These are phyloP conservation scores for Bombyx mori DNA, from an alignment of 1,140 invertebrate genomes.

Conservation along the genomic window DNA sequence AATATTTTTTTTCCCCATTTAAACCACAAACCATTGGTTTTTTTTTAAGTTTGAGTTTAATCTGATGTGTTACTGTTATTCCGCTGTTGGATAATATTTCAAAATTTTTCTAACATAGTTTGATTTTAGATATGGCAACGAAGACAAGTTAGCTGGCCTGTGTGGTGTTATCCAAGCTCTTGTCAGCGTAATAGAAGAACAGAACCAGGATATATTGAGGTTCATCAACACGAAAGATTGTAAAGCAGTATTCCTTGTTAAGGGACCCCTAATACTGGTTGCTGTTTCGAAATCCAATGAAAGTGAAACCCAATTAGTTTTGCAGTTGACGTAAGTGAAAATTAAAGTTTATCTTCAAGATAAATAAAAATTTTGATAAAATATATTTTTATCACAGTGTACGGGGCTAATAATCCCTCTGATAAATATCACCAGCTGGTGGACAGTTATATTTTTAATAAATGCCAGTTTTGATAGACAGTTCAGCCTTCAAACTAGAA, in stretches of 20 bases:
- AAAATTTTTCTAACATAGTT: not conserved
- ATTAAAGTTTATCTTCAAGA: not conserved
- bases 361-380: no score
- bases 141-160: slow-evolving; percentile 93
- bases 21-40: no score
- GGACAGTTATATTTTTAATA: no score
- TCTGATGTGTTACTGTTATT: no score
- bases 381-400: no score
- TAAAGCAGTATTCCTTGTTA: slow-evolving; percentile 6
- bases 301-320: slow-evolving; percentile 85
- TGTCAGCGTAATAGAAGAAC: slow-evolving; percentile 91
- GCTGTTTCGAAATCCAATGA: slow-evolving; percentile 87
- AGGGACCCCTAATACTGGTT: slow-evolving; percentile 82
- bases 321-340: slow-evolving; percentile 86
- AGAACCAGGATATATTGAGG: slow-evolving; percentile 84
- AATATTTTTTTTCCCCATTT: no score
- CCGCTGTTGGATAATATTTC: no score
- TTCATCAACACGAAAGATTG: slow-evolving; percentile 73
- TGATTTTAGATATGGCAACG: slow-evolving; percentile 84
- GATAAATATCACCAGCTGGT: no score
- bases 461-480: no score
- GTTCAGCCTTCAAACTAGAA: no score
- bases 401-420: no score
- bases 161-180: slow-evolving; percentile 97
- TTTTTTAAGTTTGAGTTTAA: no score